These are phyloP conservation scores for Pachyramphus minor DNA, from an alignment of 2,113 vertebrate species.

Conservation along the genomic window DNA sequence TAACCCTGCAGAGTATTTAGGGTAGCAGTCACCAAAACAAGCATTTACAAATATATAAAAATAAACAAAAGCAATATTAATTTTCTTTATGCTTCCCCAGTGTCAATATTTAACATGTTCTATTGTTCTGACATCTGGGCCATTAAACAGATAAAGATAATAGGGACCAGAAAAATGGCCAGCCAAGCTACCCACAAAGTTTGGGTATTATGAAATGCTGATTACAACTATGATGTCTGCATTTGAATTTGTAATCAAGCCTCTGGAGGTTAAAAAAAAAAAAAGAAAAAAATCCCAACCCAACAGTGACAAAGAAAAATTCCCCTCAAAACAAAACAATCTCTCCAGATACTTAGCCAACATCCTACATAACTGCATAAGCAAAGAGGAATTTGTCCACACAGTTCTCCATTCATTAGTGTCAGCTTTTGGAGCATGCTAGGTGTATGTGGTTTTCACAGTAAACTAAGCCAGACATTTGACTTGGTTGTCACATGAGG, in stretches of 20 bases:
- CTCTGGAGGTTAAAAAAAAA: neutral
- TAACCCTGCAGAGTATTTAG: neutral
- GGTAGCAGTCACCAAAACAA: neutral
- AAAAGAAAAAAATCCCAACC: neutral
- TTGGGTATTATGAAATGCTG: conserved; percentile 13
- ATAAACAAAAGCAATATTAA: conserved; percentile 54
- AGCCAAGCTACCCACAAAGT: conserved; percentile 19
- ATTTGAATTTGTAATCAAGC: conserved; percentile 1
- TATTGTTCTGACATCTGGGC: conserved; percentile 63
- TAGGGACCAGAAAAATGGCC: conserved; percentile 12
- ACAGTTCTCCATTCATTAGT: neutral
- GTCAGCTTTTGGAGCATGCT: neutral
- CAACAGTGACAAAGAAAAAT: rapidly evolving
- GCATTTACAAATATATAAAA: neutral
- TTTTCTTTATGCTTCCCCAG: conserved; percentile 40
- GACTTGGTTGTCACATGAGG: neutral
- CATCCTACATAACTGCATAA: neutral
- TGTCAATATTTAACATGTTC: conserved; percentile 62
- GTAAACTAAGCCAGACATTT: neutral
- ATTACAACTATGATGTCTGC: neutral
- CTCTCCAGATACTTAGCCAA: neutral
- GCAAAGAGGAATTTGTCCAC: neutral
- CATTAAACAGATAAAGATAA: conserved; percentile 57
- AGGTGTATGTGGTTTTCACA: neutral
- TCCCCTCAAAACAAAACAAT: neutral